Conservation (phyloP, 2,888 invertebrate genomes). For the Cosmopolites sordidus region DNA sequence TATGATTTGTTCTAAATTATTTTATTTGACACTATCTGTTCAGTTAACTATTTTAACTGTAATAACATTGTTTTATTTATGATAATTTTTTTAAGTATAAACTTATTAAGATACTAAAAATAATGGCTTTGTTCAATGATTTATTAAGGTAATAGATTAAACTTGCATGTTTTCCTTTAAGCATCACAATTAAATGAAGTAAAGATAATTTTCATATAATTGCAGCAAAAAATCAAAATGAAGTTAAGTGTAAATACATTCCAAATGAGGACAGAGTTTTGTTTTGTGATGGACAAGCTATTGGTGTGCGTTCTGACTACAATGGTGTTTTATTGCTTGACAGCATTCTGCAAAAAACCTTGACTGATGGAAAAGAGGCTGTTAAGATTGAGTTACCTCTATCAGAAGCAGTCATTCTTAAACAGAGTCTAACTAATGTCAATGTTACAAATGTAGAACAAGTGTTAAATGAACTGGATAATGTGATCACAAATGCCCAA, state of each 20-base stretch:
- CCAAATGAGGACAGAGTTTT: conserved; percentile 77
- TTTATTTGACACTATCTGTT: no score
- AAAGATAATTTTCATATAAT: conserved; percentile 6
- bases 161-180: no score
- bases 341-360: conserved; percentile 81
- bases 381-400: conserved; percentile 81
- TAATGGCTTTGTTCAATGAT: no score
- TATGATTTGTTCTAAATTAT: no score
- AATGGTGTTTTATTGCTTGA: conserved; percentile 87
- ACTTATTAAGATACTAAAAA: no score
- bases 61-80: no score
- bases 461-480: conserved; percentile 72
- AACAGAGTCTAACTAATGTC: conserved; percentile 72
- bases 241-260: conserved; percentile 69
- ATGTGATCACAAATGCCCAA: conserved; percentile 67
- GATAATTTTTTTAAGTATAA: no score
- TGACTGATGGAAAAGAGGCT: conserved; percentile 69
- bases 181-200: no score
- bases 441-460: conserved; percentile 58
- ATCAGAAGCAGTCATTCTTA: conserved; percentile 81
- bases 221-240: conserved; percentile 60
- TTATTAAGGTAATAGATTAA: no score
- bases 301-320: conserved; percentile 84
- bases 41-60: no score
- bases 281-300: conserved; percentile 74